Percentiles rank a stretch among this genome's conserved stretches.
Conservation (phyloP, 64 coral and sea anemone genomes). For the Catalaphyllia jardinei region DNA sequence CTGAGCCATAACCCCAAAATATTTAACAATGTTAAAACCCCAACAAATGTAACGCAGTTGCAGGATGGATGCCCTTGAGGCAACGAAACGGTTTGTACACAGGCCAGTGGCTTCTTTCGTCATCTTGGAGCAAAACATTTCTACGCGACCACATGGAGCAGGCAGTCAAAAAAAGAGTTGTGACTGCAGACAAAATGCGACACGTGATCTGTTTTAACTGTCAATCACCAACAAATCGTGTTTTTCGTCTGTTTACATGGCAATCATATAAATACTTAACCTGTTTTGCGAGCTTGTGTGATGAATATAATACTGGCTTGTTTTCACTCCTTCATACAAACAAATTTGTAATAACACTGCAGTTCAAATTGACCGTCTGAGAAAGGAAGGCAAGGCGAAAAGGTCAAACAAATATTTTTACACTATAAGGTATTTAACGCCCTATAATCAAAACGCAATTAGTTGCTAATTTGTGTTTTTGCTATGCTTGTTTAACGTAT, state of each 20-base stretch:
- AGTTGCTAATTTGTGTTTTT: neutral
- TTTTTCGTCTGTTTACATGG: neutral
- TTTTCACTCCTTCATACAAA: neutral
- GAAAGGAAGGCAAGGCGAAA: neutral
- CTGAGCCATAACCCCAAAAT: too few species aligned
- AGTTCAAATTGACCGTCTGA: neutral
- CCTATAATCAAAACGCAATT: neutral
- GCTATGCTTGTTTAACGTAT: neutral
- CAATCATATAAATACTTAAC: constrained; percentile 1
- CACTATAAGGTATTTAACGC: neutral
- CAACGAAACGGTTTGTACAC: too few species aligned
- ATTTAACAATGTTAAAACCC: too few species aligned
- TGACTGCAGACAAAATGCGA: too few species aligned
- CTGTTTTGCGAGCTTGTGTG: neutral
- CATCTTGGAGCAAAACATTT: too few species aligned
- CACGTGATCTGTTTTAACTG: neutral
- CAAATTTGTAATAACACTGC: neutral
- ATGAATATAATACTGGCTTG: constrained; percentile 1
- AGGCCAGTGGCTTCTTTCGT: too few species aligned
- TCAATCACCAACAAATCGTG: neutral
- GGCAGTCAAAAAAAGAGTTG: too few species aligned
- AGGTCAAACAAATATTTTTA: neutral
- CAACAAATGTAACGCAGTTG: too few species aligned
- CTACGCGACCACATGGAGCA: too few species aligned
- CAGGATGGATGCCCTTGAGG: too few species aligned